Percentiles rank a stretch among this genome's conserved stretches.
These are phyloP conservation scores for Dryobota labecula DNA, from an alignment of 2,888 invertebrate genomes.

Conservation along the genomic window DNA sequence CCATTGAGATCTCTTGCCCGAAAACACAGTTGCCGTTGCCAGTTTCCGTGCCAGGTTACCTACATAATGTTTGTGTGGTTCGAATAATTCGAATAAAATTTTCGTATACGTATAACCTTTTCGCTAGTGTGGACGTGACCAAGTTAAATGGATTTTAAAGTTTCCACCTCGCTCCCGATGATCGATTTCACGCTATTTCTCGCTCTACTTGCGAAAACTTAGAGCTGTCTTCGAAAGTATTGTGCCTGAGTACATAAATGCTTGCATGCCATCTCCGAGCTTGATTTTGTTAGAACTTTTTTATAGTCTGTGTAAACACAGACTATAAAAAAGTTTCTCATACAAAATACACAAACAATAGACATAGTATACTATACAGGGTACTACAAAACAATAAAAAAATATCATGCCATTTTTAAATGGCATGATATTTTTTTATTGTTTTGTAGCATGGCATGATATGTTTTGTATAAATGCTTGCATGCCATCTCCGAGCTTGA, in stretches of 20 bases:
- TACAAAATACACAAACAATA: too few species aligned
- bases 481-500: slow-evolving; percentile 30
- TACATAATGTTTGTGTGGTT: slow-evolving; percentile 11
- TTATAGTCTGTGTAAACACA: background rate
- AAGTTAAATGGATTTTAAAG: slow-evolving; percentile 66
- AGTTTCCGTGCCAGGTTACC: background rate
- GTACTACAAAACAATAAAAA: too few species aligned
- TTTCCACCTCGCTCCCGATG: slow-evolving; percentile 44
- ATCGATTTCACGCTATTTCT: slow-evolving; percentile 56
- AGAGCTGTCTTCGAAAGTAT: slow-evolving; percentile 37
- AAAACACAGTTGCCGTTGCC: slow-evolving; percentile 1
- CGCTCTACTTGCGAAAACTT: slow-evolving; percentile 49
- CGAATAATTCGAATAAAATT: slow-evolving; percentile 36
- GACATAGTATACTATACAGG: too few species aligned
- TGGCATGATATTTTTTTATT: background rate
- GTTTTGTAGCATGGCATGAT: too few species aligned
- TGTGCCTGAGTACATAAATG: slow-evolving; percentile 21
- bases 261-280: slow-evolving; percentile 33
- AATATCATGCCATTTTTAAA: too few species aligned
- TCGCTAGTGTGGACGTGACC: slow-evolving; percentile 39
- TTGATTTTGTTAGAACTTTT: slow-evolving; percentile 18
- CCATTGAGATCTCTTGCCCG: background rate
- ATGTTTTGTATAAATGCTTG: slow-evolving; percentile 29
- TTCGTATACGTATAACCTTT: slow-evolving; percentile 22
- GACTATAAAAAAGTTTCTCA: too few species aligned